Evolutionary conservation across 2,113 vertebrate species (phyloP).

Genomic region (Noctilio leporinus): DNA sequence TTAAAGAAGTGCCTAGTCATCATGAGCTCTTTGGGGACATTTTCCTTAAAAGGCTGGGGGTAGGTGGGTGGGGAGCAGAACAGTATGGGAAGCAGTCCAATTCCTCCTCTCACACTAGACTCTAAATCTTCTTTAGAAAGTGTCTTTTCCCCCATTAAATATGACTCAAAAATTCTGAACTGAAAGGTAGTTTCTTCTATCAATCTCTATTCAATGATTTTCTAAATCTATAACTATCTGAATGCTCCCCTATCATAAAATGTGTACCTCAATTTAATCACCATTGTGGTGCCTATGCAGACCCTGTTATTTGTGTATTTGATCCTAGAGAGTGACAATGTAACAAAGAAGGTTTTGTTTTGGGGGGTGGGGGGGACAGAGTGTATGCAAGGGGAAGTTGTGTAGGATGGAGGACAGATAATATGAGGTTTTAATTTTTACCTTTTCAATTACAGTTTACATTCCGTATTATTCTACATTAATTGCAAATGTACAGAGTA

Average conservation of each 20-base stretch:
- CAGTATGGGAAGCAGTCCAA: constrained; percentile 14
- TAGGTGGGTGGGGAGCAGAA: not conserved
- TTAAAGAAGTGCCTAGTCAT: constrained; percentile 59
- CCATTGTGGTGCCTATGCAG: not conserved
- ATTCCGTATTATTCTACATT: not conserved
- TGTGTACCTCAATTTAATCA: not conserved
- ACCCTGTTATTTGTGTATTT: not conserved
- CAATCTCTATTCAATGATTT: not conserved
- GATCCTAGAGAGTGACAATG: not conserved
- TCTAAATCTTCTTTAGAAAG: constrained; percentile 31
- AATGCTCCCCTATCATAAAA: not conserved
- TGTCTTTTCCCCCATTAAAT: not conserved
- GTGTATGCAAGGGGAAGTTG: not conserved
- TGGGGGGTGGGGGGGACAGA: not conserved
- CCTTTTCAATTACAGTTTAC: not conserved
- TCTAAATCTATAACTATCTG: not conserved
- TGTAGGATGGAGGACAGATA: not conserved
- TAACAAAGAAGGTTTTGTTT: not conserved
- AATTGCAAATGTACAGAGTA: not conserved
- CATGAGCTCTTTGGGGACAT: constrained; percentile 10
- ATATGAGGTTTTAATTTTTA: not conserved
- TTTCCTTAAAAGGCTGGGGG: not conserved
- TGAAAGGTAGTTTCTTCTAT: not conserved
- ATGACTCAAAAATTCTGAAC: constrained; percentile 32
- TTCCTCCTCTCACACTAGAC: not conserved